Evolutionary conservation across 2,113 vertebrate genomes (phyloP), one percentile per base, ranked within the genome.

Genomic region (Loxodonta africana): DNA sequence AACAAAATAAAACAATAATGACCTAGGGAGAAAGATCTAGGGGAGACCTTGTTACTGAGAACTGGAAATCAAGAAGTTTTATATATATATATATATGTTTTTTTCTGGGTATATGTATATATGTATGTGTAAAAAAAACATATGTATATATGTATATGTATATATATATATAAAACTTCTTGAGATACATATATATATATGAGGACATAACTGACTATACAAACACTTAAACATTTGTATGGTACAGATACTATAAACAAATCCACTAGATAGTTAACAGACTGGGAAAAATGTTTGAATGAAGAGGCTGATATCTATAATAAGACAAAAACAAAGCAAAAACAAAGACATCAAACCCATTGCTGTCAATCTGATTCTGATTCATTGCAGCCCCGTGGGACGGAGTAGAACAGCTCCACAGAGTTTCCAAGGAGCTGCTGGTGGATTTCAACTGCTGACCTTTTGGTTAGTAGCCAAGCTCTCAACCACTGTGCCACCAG

Each of bases 1-100:
- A 83, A 77, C 46, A 88, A 94, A 92, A 86, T 73, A 83, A 90
- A 95, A 48, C 2, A 88, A 25, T 25, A 82, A 88, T 15, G 30
- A 85, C 10, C 25, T 57, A 53, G 0, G 60, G 51, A 76, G 37
- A 85, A 82, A 65, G 85, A 2, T 48, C 14, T 48, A 67, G 30
- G 18, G 21, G 18, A 33, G 12, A 85, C 1, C 4, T 57, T 94
- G 57, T 81, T 76, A 83, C 41, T 92, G 21, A 90, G 77, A 90
- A 46, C 1, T 51, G 10, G 33, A 74, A 90, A 81, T 51, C 10
- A 63, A 89, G 63, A 86, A 74, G 30, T 6, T 60, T 33, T 65
- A 44, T 53, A 94, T 53, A 86, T 37, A 37, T 37, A 37, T 37
- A 37, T 37, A 37, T 37, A 37, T 37, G 37, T 37, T 37, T 37